Base-by-base conservation (phyloP, 30 jellyfish, hydroid and myxozoan species). In the Aurelia coerulea region DNA sequence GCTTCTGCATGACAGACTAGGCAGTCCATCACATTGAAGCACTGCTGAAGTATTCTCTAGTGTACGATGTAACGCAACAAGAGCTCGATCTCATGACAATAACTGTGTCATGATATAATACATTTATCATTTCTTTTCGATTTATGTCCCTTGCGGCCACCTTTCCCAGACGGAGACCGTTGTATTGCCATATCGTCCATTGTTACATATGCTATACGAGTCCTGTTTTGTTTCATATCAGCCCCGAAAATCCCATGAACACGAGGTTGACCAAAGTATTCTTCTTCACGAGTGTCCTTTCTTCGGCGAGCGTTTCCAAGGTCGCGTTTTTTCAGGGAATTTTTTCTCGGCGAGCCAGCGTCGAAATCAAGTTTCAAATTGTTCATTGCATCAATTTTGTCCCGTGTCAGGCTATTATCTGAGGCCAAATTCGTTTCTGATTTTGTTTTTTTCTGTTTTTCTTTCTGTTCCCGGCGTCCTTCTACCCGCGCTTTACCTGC, bases 111-210 rank as follows among this genome's bases (percentile, higher is more conserved):
- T 1, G 98, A 93, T 10, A 93, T 88, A 15, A 93, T 87, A 77
- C 98, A 93, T 74, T 90, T 89, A 12, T 82, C 95, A 29, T 82
- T 78, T 19, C 88, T 46, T 81, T 88, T 93, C 42, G 90, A 68
- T 76, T 86, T 86, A 53, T 90, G 91, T 3, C 87, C 65, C 52
- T 74, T 88, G 52, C 89, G 90, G 52, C 87, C 65, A 41, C 81
- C 90, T 52, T 85, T 83, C 23, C 96, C 81, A 41, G 92, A 33
- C 18, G 79, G 15, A 67, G 90, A 68, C 29, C 95, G 34, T 9
- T 83, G 96, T 6, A 94, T 83, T 3, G 99, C 99, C 97, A 94
- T 94, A 80, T 94, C 99, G 78, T 94, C 99, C 90, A 68, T 89
- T 16, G 99, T 94, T 49, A 94, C 99, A 66, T 94, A 94, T 15